These are phyloP conservation scores for Euspilapteryx auroguttella DNA, from an alignment of 2,888 invertebrate species.

Conservation along the genomic window DNA sequence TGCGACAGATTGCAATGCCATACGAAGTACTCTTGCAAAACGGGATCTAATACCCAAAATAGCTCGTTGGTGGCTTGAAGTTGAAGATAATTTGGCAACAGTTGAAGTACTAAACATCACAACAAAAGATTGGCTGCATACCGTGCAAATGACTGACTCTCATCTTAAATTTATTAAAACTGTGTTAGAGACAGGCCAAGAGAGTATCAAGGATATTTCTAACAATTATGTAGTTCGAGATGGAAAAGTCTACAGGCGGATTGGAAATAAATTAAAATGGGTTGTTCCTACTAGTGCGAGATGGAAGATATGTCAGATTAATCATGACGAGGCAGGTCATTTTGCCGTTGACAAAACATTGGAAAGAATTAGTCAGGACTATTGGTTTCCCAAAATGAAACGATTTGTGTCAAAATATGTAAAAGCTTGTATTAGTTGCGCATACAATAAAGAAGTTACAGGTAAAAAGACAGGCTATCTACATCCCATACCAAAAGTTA, in stretches of 20 bases:
- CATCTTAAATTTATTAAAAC: constrained; percentile 3
- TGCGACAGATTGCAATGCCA: constrained; percentile 12
- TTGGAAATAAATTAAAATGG: constrained; percentile 9
- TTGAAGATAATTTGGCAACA: background rate
- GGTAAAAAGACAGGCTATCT: constrained; percentile 5
- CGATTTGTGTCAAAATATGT: background rate
- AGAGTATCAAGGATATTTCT: constrained; percentile 4
- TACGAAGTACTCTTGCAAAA: constrained; percentile 9
- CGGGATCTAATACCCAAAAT: constrained; percentile 10
- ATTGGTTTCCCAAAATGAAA: background rate
- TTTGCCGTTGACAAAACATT: constrained; percentile 6
- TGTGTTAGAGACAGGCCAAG: constrained; percentile 1
- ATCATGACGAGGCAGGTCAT: constrained; percentile 15
- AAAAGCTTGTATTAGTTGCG: background rate
- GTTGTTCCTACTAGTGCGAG: constrained; percentile 11
- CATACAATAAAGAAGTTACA: constrained; percentile 5
- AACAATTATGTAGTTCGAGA: constrained; percentile 6
- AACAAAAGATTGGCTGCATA: constrained; percentile 3
- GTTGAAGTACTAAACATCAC: constrained; percentile 1
- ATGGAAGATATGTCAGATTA: constrained; percentile 10
- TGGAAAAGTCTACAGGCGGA: constrained; percentile 6
- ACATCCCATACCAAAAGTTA: constrained; percentile 9
- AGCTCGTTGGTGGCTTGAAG: constrained; percentile 3
- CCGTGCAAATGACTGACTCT: constrained; percentile 10
- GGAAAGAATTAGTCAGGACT: background rate